Percentiles rank a stretch among this genome's conserved stretches.
phyloP scores from a whole-genome alignment of 2,113 vertebrate genomes.

The Poeciliopsis prolifica region DNA sequence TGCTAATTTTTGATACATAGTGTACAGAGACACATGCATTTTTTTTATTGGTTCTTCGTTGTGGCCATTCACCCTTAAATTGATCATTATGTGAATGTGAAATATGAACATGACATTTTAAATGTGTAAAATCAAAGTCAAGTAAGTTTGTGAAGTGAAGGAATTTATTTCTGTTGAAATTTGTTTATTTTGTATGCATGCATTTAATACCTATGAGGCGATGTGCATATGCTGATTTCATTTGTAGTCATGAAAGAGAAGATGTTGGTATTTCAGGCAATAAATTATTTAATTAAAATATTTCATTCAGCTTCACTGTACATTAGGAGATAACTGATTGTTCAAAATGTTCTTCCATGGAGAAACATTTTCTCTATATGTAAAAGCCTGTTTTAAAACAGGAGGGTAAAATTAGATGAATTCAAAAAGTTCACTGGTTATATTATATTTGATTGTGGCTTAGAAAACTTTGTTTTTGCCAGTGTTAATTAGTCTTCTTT shows the following conservation, averaged over 20 bases:
- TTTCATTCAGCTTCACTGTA: conserved; percentile 24
- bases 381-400: conserved; percentile 35
- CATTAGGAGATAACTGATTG: conserved; percentile 34
- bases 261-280: conserved; percentile 79
- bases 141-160: conserved; percentile 26
- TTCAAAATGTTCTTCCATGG: conserved; percentile 66
- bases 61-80: conserved; percentile 52
- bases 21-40: conserved; percentile 66
- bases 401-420: conserved; percentile 8
- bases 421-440: conserved; percentile 17
- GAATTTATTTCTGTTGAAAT: conserved; percentile 22
- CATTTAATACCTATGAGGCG: conserved; percentile 64
- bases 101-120: conserved; percentile 20
- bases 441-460: conserved; percentile 23
- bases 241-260: conserved; percentile 60
- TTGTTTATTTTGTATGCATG: conserved; percentile 68
- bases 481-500: conserved; percentile 20
- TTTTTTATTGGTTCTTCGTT: conserved; percentile 56
- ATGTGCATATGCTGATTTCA: conserved; percentile 39
- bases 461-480: conserved; percentile 13
- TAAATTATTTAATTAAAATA: conserved; percentile 61
- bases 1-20: conserved; percentile 73
- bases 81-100: conserved; percentile 51
- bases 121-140: conserved; percentile 13
- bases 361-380: conserved; percentile 28